Base-by-base conservation (phyloP, 2,797 vertebrate genomes). In the Acanthiza pusilla region DNA sequence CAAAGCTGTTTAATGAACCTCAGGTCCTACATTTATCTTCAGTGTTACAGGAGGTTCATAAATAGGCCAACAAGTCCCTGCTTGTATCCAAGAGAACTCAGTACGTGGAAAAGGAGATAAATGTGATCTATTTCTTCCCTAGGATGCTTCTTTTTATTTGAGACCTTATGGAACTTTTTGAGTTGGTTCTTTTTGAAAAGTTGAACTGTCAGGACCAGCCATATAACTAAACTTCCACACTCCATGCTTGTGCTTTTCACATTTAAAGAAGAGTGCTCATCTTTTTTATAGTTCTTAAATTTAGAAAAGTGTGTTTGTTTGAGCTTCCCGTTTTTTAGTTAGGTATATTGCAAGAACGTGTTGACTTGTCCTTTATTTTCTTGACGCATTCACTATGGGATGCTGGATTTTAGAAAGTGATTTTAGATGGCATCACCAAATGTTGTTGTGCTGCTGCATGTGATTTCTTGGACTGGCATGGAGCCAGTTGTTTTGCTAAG, bases 401-500 rank as follows among this genome's bases (percentile, higher is more conserved):
- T 55, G 32, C 48, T 89, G 87, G 61, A 79, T 89, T 91, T 93
- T 74, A 84, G 76, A 13, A 77, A 74, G 54, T 27, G 58, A 45
- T 77, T 91, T 96, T 80, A 1, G 3, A 7, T 71, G 57, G 78
- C 80, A 38, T 93, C 83, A 74, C 83, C 84, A 82, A 90, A 60
- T 92, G 55, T 60, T 61, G 34, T 26, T 48, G 68, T 91, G 55
- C 85, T 72, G 47, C 84, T 87, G 58, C 36, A 3, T 85, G 60
- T 55, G 80, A 92, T 91, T 93, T 75, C 86, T 75, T 82, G 60
- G 27, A 2, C 43, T 93, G 88, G 94, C 47, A 27, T 10, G 16
- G 54, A 87, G 93, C 83, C 94, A 95, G 78, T 55, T 95, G 65
- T 91, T 93, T 91, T 93, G 60, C 65, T 65, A 73, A 91, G 57